Evolutionary conservation across 2,888 invertebrate species (phyloP).

Genomic region (Ophion costatus): DNA sequence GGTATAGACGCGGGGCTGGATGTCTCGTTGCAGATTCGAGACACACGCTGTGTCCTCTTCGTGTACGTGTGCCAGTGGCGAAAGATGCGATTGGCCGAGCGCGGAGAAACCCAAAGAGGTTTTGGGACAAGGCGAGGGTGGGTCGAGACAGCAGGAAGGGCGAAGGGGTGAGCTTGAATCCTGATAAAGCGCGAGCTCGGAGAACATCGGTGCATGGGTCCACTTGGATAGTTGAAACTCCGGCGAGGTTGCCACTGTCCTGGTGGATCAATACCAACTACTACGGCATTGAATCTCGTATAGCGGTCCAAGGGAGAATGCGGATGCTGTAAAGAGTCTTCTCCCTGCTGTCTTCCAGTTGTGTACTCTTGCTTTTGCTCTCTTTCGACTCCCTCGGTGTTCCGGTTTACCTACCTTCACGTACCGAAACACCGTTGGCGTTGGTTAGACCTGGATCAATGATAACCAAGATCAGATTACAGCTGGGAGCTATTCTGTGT

Average conservation of each 20-base stretch:
- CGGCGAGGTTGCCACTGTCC: conserved; percentile 46
- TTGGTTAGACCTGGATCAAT: neutral
- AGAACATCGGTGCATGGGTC: conserved; percentile 63
- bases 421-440: neutral
- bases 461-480: conserved; percentile 6
- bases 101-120: conserved; percentile 41
- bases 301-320: conserved; percentile 35
- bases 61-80: neutral
- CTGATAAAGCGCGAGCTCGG: conserved; percentile 62
- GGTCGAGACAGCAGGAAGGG: conserved; percentile 9
- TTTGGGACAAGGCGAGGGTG: conserved; percentile 31
- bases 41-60: neutral
- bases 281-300: conserved; percentile 58
- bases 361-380: conserved; percentile 32
- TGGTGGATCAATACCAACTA: conserved; percentile 62
- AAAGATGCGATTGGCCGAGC: conserved; percentile 53
- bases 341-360: conserved; percentile 22
- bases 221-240: conserved; percentile 60
- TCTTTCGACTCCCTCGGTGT: conserved; percentile 13
- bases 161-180: conserved; percentile 50
- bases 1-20: neutral
- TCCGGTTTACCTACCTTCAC: conserved; percentile 9
- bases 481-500: neutral
- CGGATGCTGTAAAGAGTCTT: conserved; percentile 48
- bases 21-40: conserved; percentile 30